Percentiles rank a stretch among this genome's conserved stretches.
phyloP scores from a whole-genome alignment of 92 coral and sea anemone genomes.

The Heliopora coerulea region DNA sequence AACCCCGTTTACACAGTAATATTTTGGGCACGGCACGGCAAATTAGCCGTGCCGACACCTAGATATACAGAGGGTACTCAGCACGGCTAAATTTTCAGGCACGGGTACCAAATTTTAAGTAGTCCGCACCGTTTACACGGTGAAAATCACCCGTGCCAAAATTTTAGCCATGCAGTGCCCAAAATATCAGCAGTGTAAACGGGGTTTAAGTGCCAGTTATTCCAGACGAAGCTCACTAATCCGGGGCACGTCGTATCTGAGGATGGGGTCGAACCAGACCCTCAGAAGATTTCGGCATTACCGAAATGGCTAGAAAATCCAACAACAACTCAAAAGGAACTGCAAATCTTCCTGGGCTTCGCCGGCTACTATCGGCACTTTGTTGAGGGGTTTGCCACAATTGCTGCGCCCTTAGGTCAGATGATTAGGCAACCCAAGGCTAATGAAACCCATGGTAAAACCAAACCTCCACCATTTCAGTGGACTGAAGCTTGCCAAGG shows the following conservation, averaged over 20 bases:
- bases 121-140: too few relatives aligned
- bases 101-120: too few relatives aligned
- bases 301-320: conserved; percentile 38
- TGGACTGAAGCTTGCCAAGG: conserved; percentile 51
- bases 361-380: conserved; percentile 58
- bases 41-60: too few relatives aligned
- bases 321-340: conserved; percentile 45
- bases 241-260: conserved; percentile 19
- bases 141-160: too few relatives aligned
- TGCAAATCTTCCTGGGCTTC: conserved; percentile 57
- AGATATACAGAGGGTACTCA: too few relatives aligned
- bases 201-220: conserved; percentile 42
- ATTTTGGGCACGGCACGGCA: too few relatives aligned
- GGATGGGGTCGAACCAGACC: conserved; percentile 41
- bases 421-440: neutral
- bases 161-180: too few relatives aligned
- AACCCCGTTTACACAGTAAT: too few relatives aligned
- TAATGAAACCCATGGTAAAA: too few relatives aligned
- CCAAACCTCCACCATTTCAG: neutral
- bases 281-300: conserved; percentile 43
- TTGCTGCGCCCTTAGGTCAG: conserved; percentile 52
- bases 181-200: too few relatives aligned
- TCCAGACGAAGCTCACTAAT: conserved; percentile 23
- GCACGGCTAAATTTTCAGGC: too few relatives aligned
- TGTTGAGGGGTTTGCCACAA: conserved; percentile 48